Percentiles rank a stretch among this genome's conserved stretches.
Evolutionary conservation across 2,797 vertebrate species (phyloP).

Genomic region (Salarias fasciatus): DNA sequence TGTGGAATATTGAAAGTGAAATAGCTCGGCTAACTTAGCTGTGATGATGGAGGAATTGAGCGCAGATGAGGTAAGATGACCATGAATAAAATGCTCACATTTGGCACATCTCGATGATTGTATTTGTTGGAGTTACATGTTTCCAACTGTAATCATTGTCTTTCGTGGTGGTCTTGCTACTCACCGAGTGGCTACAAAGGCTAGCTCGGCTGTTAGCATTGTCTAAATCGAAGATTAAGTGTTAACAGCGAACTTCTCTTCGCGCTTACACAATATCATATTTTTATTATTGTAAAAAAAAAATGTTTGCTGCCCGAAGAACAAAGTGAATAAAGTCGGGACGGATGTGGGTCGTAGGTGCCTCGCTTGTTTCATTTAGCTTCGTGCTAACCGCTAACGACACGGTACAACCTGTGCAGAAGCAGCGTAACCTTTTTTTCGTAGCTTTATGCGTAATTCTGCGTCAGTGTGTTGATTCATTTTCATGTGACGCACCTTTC

Average conservation of each 20-base stretch:
- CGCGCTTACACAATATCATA: too few relatives aligned
- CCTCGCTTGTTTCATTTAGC: conserved; percentile 38
- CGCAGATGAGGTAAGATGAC: conserved; percentile 93
- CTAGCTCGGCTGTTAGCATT: conserved; percentile 48
- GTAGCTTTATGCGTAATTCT: too few relatives aligned
- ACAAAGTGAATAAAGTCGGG: too few relatives aligned
- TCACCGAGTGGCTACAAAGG: conserved; percentile 33
- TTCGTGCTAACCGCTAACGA: conserved; percentile 55
- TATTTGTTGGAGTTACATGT: too few relatives aligned
- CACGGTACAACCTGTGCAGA: conserved; percentile 16
- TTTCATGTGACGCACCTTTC: too few relatives aligned
- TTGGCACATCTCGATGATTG: too few relatives aligned
- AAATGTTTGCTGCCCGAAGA: too few relatives aligned
- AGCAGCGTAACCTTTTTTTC: background rate
- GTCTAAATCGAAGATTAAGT: conserved; percentile 39
- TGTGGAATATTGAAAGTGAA: conserved; percentile 84
- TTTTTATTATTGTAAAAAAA: too few relatives aligned
- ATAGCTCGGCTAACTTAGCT: conserved; percentile 78
- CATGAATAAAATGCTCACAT: background rate
- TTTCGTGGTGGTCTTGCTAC: conserved; percentile 2
- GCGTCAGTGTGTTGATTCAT: too few relatives aligned
- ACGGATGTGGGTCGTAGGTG: too few relatives aligned
- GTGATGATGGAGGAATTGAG: conserved; percentile 98
- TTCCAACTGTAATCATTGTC: background rate
- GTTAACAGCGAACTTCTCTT: conserved; percentile 12